These are phyloP conservation scores for Tetragonula carbonaria DNA, from an alignment of 2,888 invertebrate genomes.

Conservation along the genomic window DNA sequence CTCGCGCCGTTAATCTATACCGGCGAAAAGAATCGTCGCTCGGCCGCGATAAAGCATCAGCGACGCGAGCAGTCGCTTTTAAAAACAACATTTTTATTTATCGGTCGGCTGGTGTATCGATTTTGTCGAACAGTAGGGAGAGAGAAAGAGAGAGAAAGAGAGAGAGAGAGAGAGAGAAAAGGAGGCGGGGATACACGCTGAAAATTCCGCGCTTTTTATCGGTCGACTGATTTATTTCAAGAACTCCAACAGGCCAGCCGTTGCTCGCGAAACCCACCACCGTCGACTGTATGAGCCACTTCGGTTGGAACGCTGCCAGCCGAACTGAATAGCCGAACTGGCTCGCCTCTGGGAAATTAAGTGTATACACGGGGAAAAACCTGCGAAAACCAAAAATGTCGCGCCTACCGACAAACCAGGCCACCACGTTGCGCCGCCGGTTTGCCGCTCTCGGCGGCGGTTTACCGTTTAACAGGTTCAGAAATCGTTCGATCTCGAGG, in stretches of 20 bases:
- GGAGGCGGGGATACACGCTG: conserved; percentile 10
- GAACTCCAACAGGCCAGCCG: conserved; percentile 27
- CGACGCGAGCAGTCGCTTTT: neutral
- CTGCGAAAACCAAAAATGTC: conserved; percentile 57
- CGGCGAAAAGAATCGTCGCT: neutral
- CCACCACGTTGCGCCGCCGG: neutral
- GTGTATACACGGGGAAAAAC: conserved; percentile 57
- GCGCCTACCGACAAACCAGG: conserved; percentile 24
- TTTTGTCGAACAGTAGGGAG: conserved; percentile 28
- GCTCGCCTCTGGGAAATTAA: conserved; percentile 68
- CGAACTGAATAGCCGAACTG: conserved; percentile 50
- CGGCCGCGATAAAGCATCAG: neutral
- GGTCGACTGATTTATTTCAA: conserved; percentile 58
- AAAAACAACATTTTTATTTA: conserved; percentile 44
- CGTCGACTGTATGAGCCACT: conserved; percentile 41
- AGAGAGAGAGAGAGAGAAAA: too few species aligned
- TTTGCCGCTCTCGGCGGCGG: neutral
- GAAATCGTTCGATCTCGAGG: neutral
- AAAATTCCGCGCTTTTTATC: conserved; percentile 52
- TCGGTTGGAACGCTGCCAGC: conserved; percentile 58
- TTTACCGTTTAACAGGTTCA: conserved; percentile 13
- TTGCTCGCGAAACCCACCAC: neutral
- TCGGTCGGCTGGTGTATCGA: conserved; percentile 39
- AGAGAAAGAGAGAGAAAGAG: too few species aligned
- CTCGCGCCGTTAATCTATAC: conserved; percentile 20